Evolutionary conservation across 2,113 vertebrate genomes (phyloP), one percentile per base, ranked within the genome.

Genomic region (Bolborhynchus lineola): DNA sequence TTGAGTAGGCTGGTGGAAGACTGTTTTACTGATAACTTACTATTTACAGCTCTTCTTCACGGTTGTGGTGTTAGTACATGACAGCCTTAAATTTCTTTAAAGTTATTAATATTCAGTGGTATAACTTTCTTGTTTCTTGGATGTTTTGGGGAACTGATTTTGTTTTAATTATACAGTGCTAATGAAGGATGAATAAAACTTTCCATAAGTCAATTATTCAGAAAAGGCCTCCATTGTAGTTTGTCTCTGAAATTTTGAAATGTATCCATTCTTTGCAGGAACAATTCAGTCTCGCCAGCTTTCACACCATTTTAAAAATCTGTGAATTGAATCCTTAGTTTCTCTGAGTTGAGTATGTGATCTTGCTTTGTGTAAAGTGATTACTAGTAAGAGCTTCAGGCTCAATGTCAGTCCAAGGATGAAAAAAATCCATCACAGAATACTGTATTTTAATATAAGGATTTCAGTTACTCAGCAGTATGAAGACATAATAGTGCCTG

Each of bases 361-460:
- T 95, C 91, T 95, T 87, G 72, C 91, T 96, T 95, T 94, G 85
- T 91, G 79, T 97, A 81, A 97, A 97, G 74, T 93, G 95, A 97
- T 97, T 96, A 94, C 95, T 92, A 60, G 89, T 84, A 95, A 95
- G 93, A 96, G 82, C 93, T 97, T 95, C 85, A 84, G 91, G 89
- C 95, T 96, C 96, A 97, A 46, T 94, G 87, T 96, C 96, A 96
- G 63, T 87, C 89, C 93, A 96, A 96, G 94, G 91, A 94, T 97
- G 92, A 96, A 96, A 77, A 94, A 94, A 97, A 96, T 90, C 92
- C 77, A 95, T 94, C 95, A 92, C 59, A 92, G 65, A 90, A 92
- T 92, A 67, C 64, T 95, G 35, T 92, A 95, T 96, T 97, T 96
- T 97, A 96, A 94, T 97, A 95, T 96, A 96, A 97, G 93, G 92